A percentile compares a stretch with the other conserved stretches of the same genome.
Conservation (phyloP, 2,888 invertebrate species). For the Periphyllus acericola region DNA sequence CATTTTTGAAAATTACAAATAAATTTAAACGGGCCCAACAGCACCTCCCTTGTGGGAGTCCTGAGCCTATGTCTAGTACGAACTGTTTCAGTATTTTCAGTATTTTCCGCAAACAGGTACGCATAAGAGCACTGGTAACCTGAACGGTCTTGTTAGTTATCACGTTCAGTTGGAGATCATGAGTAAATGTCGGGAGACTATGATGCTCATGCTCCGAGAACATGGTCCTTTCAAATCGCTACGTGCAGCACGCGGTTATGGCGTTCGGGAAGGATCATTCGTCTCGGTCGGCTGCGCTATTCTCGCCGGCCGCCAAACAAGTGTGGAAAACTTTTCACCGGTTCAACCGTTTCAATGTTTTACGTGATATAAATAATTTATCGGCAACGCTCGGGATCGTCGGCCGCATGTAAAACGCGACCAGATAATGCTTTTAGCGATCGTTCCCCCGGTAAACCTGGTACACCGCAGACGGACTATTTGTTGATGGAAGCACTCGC, state of each 20-base stretch:
- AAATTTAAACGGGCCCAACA: too few relatives aligned
- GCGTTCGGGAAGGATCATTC: not conserved
- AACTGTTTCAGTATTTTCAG: too few relatives aligned
- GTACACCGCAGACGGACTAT: not conserved
- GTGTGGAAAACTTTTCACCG: conserved; percentile 14
- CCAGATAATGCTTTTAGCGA: conserved; percentile 23
- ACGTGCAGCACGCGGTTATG: not conserved
- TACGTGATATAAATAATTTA: conserved; percentile 52
- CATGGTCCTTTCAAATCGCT: too few relatives aligned
- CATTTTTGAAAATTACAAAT: too few relatives aligned
- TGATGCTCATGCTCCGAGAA: too few relatives aligned
- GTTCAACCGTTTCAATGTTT: conserved; percentile 41
- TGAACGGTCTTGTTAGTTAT: too few relatives aligned
- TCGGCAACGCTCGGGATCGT: not conserved
- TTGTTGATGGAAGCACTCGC: not conserved
- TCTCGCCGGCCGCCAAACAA: not conserved
- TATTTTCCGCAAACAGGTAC: too few relatives aligned
- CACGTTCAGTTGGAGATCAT: too few relatives aligned
- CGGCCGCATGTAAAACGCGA: conserved; percentile 27
- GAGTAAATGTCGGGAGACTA: too few relatives aligned
- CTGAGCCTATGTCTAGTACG: too few relatives aligned
- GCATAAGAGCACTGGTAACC: too few relatives aligned
- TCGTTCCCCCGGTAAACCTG: not conserved
- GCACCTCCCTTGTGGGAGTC: too few relatives aligned
- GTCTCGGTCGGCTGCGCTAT: not conserved